phyloP scores from a whole-genome alignment of 2,888 invertebrate genomes.

The Smittia aterrima region DNA sequence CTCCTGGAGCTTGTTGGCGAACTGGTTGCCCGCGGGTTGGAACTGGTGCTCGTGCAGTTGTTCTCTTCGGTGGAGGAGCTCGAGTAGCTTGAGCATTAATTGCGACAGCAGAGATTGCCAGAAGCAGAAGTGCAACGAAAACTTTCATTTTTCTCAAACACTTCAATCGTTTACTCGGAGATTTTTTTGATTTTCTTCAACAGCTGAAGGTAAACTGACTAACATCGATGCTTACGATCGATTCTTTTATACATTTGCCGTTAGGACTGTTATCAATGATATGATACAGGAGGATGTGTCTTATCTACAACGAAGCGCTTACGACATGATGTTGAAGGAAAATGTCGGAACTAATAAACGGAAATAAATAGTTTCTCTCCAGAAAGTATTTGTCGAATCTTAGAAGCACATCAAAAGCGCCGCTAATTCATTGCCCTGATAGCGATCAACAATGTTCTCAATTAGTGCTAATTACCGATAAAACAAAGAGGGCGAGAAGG shows the following conservation, averaged over 20 bases:
- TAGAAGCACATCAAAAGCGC: constrained; percentile 9
- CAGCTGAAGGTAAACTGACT: neutral
- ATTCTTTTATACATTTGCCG: neutral
- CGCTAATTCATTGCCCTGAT: neutral
- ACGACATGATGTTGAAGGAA: neutral
- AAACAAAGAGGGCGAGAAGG: neutral
- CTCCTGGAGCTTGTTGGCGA: constrained; percentile 3
- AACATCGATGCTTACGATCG: neutral
- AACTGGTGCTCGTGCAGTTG: neutral
- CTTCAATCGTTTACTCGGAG: neutral
- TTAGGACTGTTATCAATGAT: constrained; percentile 1
- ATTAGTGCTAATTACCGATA: constrained; percentile 23
- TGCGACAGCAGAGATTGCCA: neutral
- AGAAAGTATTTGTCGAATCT: neutral
- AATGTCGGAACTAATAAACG: constrained; percentile 20
- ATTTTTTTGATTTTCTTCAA: neutral
- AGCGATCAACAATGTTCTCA: constrained; percentile 11
- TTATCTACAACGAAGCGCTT: neutral
- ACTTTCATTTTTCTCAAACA: neutral
- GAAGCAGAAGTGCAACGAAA: neutral
- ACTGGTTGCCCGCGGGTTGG: neutral
- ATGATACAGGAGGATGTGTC: neutral
- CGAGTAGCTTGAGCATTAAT: neutral
- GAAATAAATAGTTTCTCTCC: constrained; percentile 7
- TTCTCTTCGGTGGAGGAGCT: neutral